phyloP scores from a whole-genome alignment of 2,113 vertebrate species.

The Riparia riparia region DNA sequence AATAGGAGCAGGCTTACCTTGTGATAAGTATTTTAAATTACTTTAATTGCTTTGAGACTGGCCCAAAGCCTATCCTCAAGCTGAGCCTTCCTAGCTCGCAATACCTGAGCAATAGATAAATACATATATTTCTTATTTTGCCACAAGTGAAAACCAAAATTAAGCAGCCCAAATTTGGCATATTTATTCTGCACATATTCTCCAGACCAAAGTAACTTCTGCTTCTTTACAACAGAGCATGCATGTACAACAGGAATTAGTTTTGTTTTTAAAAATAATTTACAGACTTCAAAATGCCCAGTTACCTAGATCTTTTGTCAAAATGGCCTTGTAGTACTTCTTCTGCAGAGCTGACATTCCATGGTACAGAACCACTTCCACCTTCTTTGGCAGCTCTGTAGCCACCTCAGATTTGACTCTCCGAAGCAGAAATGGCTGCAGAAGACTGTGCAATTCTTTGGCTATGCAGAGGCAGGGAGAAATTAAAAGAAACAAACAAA shows the following conservation, averaged over 20 bases:
- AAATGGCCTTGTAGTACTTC: conserved; percentile 89
- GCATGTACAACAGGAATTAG: not conserved
- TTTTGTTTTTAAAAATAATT: not conserved
- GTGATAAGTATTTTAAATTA: not conserved
- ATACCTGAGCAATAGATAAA: not conserved
- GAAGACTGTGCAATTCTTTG: conserved; percentile 82
- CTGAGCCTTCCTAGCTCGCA: not conserved
- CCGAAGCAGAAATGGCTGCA: conserved; percentile 92
- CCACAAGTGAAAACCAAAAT: not conserved
- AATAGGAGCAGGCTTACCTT: not conserved
- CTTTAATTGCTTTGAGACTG: not conserved
- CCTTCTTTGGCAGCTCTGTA: conserved; percentile 88
- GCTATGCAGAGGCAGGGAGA: conserved; percentile 63
- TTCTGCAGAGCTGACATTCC: conserved; percentile 92
- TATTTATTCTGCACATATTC: not conserved
- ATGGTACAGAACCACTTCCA: conserved; percentile 89
- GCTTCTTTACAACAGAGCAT: not conserved
- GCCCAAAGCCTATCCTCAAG: not conserved
- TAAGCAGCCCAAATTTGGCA: not conserved
- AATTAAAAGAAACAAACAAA: not conserved
- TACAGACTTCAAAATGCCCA: not conserved
- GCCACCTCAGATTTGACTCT: conserved; percentile 90
- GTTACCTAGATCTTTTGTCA: conserved; percentile 89
- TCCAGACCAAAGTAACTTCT: not conserved
- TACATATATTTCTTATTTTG: not conserved